Base-by-base conservation (phyloP, 2,888 invertebrate genomes). In the Strigamia transsilvanica region DNA sequence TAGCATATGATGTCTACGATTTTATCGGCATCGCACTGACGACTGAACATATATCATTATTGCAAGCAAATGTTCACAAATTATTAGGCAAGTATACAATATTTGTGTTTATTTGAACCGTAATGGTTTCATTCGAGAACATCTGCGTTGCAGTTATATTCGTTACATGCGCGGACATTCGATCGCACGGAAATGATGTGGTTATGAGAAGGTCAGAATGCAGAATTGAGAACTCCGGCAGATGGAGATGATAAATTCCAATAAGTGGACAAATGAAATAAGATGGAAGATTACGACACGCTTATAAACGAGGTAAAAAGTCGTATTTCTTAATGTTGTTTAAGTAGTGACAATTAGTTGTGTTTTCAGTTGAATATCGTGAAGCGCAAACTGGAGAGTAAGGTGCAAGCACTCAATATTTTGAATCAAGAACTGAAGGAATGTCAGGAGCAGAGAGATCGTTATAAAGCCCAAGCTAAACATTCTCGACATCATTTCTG, bases 371-470 rank as follows among this genome's bases (percentile, higher is more conserved):
- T 82, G 79, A 66, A 82, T 51, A 79, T 84, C 13, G 41, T 84
- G 61, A 81, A 80, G 15, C 91, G 93, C 84, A 94, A 94, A 88
- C 88, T 95, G 34, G 93, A 94, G 86, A 93, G 94, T 86, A 95
- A 96, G 88, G 90, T 93, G 81, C 94, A 95, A 88, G 95, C 95
- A 2, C 87, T 96, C 51, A 89, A 92, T n/a, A 93, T 94, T 83
- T 90, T 95, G 87, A 93, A 92, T 84, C 91, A 91, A 85, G 94
- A 95, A 86, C 88, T 95, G 83, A 93, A 94, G 85, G 92, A 93
- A 88, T 94, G 93, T 87, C 92, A 93, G 83, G 92, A 91, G 85
- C 94, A 96, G 86, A 89, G 94, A 41, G 95, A 95, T 87, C 92
- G 93, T 86, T 94, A 92, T 86, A 94, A 94, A 87, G 87, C 93